phyloP scores from a whole-genome alignment of 2,888 invertebrate species.

The Caradrina kadenii region DNA sequence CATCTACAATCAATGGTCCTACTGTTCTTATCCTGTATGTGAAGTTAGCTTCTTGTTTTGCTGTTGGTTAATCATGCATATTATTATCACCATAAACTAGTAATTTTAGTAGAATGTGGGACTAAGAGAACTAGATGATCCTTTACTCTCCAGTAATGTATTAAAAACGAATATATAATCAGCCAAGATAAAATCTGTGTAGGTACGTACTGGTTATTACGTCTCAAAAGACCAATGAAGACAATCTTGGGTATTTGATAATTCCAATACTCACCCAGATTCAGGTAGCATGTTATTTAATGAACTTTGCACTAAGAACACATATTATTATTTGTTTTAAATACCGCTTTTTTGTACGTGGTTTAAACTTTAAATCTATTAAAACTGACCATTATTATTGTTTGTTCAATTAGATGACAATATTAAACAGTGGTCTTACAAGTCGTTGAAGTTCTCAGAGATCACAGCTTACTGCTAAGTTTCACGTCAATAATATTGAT shows the following conservation, averaged over 20 bases:
- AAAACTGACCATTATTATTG: slow-evolving; percentile 16
- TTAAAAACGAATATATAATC: not conserved
- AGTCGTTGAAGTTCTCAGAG: slow-evolving; percentile 39
- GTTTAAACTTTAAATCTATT: slow-evolving; percentile 2
- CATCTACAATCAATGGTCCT: not conserved
- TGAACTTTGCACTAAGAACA: slow-evolving; percentile 17
- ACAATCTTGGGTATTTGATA: slow-evolving; percentile 14
- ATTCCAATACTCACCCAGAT: slow-evolving; percentile 9
- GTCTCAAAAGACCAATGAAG: not conserved
- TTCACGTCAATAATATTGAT: slow-evolving; percentile 5
- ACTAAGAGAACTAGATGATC: not conserved
- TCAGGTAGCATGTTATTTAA: not conserved
- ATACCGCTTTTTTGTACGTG: slow-evolving; percentile 22
- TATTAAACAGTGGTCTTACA: slow-evolving; percentile 27
- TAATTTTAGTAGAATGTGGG: slow-evolving; percentile 12
- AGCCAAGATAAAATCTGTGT: no score
- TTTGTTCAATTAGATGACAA: slow-evolving; percentile 47
- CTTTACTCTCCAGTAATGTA: not conserved
- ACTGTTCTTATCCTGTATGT: slow-evolving; percentile 2
- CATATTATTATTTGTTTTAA: slow-evolving; percentile 32
- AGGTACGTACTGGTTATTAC: no score
- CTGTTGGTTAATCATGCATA: slow-evolving; percentile 16
- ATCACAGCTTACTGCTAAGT: slow-evolving; percentile 42
- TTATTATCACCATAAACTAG: slow-evolving; percentile 7
- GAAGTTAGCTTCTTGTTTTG: slow-evolving; percentile 16